Conservation (phyloP, 2,888 invertebrate species). For the Uropetala carovei region DNA sequence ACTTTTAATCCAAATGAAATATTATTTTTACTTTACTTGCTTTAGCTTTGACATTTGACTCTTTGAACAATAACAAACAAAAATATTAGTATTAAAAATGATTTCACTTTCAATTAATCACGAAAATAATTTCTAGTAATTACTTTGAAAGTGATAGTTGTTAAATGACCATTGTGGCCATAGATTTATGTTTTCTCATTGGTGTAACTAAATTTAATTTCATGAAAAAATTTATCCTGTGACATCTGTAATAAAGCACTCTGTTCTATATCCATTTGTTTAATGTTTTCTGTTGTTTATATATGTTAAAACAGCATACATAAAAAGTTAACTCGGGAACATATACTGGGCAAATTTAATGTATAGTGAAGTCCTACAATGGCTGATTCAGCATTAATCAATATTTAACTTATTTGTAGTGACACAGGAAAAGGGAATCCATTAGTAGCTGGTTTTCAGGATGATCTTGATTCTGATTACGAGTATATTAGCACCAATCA, state of each 20-base stretch:
- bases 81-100: no score
- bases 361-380: conserved; percentile 1
- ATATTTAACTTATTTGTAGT: conserved; percentile 74
- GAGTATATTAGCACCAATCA: conserved; percentile 66
- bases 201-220: no score
- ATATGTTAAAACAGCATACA: not conserved
- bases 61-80: not conserved
- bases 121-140: no score
- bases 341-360: not conserved
- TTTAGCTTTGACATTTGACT: not conserved
- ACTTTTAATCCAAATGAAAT: not conserved
- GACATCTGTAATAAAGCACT: no score
- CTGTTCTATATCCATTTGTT: no score
- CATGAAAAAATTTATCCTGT: no score
- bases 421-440: conserved; percentile 86
- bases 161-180: no score
- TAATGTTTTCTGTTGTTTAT: no score
- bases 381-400: not conserved
- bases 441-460: conserved; percentile 88
- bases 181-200: no score
- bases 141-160: no score
- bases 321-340: not conserved
- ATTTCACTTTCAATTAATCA: no score
- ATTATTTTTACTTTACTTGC: not conserved
- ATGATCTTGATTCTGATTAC: conserved; percentile 87